A percentile compares a stretch with the other conserved stretches of the same genome.
Conservation (phyloP, 1,140 invertebrate genomes). For the Oncopodura yosiiana region DNA sequence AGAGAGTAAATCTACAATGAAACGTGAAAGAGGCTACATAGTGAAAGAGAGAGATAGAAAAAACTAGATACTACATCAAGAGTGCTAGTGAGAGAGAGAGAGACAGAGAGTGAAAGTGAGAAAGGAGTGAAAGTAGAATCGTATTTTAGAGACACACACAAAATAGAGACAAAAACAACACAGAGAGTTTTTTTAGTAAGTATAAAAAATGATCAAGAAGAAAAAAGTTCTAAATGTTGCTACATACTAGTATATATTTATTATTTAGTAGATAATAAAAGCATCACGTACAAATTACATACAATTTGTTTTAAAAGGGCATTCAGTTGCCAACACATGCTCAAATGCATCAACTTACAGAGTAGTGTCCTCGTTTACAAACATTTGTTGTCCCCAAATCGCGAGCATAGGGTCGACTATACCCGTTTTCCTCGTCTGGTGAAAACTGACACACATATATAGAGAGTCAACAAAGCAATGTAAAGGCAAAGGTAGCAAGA, state of each 20-base stretch:
- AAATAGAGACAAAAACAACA: background rate
- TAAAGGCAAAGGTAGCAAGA: too few species aligned
- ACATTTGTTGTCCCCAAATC: constrained; percentile 93
- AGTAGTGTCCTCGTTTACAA: constrained; percentile 89
- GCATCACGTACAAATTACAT: too few species aligned
- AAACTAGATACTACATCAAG: background rate
- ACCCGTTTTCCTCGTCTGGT: constrained; percentile 79
- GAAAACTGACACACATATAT: constrained; percentile 69
- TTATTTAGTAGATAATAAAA: too few species aligned
- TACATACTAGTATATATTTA: too few species aligned
- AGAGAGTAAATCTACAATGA: background rate
- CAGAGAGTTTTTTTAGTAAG: too few species aligned
- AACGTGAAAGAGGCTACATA: background rate
- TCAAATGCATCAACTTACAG: constrained; percentile 79
- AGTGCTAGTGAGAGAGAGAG: background rate
- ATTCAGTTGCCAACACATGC: too few species aligned
- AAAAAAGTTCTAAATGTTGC: too few species aligned
- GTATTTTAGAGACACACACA: background rate
- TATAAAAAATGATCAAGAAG: background rate
- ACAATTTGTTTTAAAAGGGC: too few species aligned
- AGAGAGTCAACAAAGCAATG: too few species aligned
- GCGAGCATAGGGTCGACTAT: constrained; percentile 93
- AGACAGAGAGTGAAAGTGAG: background rate
- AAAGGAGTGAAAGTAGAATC: background rate
- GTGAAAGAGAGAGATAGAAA: background rate